Evolutionary conservation across 2,113 vertebrate species (phyloP).

Genomic region (Podiceps cristatus): DNA sequence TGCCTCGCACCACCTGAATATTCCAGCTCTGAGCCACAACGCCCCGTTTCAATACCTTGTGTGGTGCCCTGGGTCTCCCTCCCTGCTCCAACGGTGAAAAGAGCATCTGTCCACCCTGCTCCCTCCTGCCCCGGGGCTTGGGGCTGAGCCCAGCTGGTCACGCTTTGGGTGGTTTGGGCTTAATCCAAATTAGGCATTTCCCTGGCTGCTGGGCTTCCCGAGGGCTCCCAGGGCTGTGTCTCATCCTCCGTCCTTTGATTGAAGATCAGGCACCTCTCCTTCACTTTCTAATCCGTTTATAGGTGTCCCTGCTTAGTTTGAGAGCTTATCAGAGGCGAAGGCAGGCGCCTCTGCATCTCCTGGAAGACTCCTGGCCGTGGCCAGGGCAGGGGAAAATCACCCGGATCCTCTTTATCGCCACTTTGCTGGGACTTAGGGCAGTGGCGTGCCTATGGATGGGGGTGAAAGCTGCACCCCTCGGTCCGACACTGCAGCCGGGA

Average conservation of each 20-base stretch:
- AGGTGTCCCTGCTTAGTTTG: slow-evolving; percentile 32
- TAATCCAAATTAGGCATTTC: background rate
- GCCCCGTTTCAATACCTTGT: rapidly evolving
- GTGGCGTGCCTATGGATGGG: background rate
- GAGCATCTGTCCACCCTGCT: background rate
- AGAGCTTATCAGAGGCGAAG: background rate
- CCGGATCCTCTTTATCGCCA: background rate
- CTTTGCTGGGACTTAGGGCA: background rate
- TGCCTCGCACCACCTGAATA: background rate
- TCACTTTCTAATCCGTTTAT: slow-evolving; percentile 71
- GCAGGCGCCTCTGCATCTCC: background rate
- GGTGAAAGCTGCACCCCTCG: background rate
- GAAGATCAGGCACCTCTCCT: slow-evolving; percentile 40
- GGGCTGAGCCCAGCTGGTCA: background rate
- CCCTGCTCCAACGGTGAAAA: rapidly evolving
- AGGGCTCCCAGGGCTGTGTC: background rate
- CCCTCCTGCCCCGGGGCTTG: background rate
- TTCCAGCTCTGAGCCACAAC: rapidly evolving
- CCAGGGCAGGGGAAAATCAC: background rate
- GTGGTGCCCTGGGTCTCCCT: background rate
- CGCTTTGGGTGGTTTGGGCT: background rate
- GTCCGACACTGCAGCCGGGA: rapidly evolving
- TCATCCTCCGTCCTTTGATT: background rate
- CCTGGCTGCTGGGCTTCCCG: rapidly evolving
- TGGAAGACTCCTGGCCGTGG: background rate